These are phyloP conservation scores for Stenotaenia linearis DNA, from an alignment of 2,888 invertebrate genomes.

Conservation along the genomic window DNA sequence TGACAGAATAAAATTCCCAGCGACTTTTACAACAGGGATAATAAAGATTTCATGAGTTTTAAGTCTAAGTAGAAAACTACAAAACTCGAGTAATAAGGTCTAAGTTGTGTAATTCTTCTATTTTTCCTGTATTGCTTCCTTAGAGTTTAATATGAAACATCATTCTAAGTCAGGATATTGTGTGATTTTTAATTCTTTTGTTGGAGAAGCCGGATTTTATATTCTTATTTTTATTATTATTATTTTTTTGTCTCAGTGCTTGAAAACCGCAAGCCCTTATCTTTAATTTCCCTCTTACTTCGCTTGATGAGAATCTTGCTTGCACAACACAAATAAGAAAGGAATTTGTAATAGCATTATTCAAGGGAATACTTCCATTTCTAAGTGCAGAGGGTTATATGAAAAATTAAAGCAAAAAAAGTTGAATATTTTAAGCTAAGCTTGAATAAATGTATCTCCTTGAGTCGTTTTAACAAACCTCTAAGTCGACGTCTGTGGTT, in stretches of 20 bases:
- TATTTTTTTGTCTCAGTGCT: background rate
- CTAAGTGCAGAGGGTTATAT: background rate
- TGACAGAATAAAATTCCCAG: background rate
- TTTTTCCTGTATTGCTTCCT: background rate
- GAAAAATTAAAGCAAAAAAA: background rate
- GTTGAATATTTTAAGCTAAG: background rate
- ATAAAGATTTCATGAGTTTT: background rate
- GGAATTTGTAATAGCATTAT: background rate
- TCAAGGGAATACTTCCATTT: background rate
- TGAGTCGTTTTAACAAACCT: no score
- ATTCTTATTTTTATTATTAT: background rate
- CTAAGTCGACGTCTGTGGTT: no score
- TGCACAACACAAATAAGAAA: background rate
- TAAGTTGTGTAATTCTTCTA: background rate
- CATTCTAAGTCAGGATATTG: background rate
- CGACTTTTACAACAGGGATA: background rate
- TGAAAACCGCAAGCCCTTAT: background rate
- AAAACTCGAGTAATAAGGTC: background rate
- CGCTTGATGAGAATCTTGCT: background rate
- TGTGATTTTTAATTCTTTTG: background rate
- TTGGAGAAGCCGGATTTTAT: background rate
- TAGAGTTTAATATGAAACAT: background rate
- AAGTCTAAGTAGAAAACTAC: background rate
- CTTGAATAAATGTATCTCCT: background rate
- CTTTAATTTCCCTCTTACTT: background rate